Evolutionary conservation across 2,888 invertebrate genomes (phyloP), one percentile per base, ranked within the genome.

Genomic region (Idaea aversata): DNA sequence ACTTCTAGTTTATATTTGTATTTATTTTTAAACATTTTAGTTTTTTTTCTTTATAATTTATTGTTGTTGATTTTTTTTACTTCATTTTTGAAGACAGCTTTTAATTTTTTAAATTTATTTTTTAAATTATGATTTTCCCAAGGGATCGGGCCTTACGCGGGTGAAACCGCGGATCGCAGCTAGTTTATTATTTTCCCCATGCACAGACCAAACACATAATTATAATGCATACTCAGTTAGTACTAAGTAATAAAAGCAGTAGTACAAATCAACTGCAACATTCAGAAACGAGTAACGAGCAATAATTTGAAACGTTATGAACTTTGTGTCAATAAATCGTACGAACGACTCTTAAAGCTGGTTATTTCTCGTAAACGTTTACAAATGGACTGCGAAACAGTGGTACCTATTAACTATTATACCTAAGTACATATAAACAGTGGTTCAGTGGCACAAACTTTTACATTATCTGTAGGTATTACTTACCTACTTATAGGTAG

Each of bases 261-360:
- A 63, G n/a, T 61, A 66, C 66, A 66, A 63, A 66, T 63, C 67
- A 65, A 64, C 64, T 66, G 38, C 38, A 38, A 38, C 38, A 38
- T 38, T 38, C 47, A 47, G 47, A 6, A 47, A 13, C 7, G 47
- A 47, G 59, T 38, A 75, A 75, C 62, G 68, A 69, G 70, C 80
- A 75, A 79, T 80, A 75, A 76, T 72, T 74, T 74, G 70, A 68
- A 69, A 70, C 72, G 78, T 82, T 83, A 86, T 84, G 81, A 86
- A 87, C 80, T 83, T 85, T 85, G 75, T 83, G 83, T 81, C 80
- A 77, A 83, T 87, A 86, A 86, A 87, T 84, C 81, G 77, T 68
- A 71, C 70, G 72, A 78, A 79, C 78, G 80, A 77, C 79, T 79
- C 76, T 75, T 73, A 73, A 70, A 73, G 79, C 74, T 77, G 74